Conservation (phyloP, 1,140 invertebrate genomes). For the Zophobas atratus region DNA sequence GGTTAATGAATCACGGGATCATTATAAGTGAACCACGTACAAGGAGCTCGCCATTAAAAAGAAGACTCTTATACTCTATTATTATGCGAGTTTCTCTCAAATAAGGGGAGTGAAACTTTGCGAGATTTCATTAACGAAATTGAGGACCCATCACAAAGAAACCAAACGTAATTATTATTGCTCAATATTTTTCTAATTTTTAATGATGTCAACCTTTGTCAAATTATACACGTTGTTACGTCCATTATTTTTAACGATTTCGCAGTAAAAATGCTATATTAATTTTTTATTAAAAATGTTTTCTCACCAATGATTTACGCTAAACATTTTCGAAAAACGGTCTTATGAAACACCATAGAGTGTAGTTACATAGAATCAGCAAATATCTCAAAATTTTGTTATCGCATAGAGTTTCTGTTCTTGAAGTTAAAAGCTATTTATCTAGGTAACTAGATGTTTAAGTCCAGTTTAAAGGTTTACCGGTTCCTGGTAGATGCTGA, state of each 20-base stretch:
- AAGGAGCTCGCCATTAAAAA: slow-evolving; percentile 57
- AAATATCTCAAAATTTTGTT: too few relatives aligned
- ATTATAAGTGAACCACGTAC: slow-evolving; percentile 61
- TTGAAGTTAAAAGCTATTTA: too few relatives aligned
- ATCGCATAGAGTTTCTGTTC: too few relatives aligned
- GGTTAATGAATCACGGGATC: slow-evolving; percentile 62
- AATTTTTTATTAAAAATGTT: too few relatives aligned
- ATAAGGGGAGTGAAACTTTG: slow-evolving; percentile 48
- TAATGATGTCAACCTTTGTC: slow-evolving; percentile 13
- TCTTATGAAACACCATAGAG: too few relatives aligned
- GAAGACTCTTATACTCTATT: slow-evolving; percentile 55
- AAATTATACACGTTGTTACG: not conserved
- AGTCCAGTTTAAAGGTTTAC: too few relatives aligned
- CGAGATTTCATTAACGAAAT: slow-evolving; percentile 38
- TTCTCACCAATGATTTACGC: too few relatives aligned
- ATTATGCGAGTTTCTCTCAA: slow-evolving; percentile 54
- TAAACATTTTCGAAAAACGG: too few relatives aligned
- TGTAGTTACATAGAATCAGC: too few relatives aligned
- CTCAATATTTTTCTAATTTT: slow-evolving; percentile 26
- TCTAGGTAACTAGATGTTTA: too few relatives aligned
- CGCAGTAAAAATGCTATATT: too few relatives aligned
- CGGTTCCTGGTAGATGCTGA: too few relatives aligned
- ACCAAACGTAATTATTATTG: slow-evolving; percentile 41
- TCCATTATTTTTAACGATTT: not conserved
- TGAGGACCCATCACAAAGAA: slow-evolving; percentile 37